Percentiles rank a stretch among this genome's conserved stretches.
These are phyloP conservation scores for Drosophila suboccidentalis DNA, from an alignment of 2,888 invertebrate species.

Conservation along the genomic window DNA sequence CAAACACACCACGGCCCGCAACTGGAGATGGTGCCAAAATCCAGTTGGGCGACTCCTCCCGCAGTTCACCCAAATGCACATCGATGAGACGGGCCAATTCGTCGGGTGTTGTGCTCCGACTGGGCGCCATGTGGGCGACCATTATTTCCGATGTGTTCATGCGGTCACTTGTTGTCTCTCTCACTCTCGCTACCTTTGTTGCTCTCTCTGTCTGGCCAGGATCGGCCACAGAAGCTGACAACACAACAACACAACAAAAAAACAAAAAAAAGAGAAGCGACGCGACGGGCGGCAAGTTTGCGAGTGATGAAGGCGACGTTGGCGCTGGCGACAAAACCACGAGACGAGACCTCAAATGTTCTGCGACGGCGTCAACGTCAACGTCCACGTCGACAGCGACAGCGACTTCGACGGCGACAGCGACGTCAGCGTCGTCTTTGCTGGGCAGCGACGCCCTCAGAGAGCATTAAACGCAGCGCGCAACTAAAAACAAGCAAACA, in stretches of 20 bases:
- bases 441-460: constrained; percentile 65
- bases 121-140: constrained; percentile 76
- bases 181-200: not conserved
- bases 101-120: constrained; percentile 72
- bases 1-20: constrained; percentile 91
- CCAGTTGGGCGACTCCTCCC: constrained; percentile 86
- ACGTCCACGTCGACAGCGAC: constrained; percentile 9
- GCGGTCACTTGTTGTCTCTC: constrained; percentile 4
- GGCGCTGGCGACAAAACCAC: constrained; percentile 55
- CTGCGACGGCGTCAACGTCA: constrained; percentile 2
- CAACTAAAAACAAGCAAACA: constrained; percentile 48
- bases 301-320: constrained; percentile 65
- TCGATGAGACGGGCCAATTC: constrained; percentile 83
- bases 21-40: constrained; percentile 87
- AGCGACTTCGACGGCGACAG: constrained; percentile 22
- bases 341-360: constrained; percentile 27
- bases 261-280: constrained; percentile 39
- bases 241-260: constrained; percentile 22
- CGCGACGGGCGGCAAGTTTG: constrained; percentile 60
- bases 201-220: constrained; percentile 15
- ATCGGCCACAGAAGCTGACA: constrained; percentile 17
- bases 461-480: constrained; percentile 71
- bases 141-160: constrained; percentile 65
- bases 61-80: constrained; percentile 82
- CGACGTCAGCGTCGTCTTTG: constrained; percentile 21